These are phyloP conservation scores for Chrysodeixis includens DNA, from an alignment of 2,888 invertebrate species.

Conservation along the genomic window DNA sequence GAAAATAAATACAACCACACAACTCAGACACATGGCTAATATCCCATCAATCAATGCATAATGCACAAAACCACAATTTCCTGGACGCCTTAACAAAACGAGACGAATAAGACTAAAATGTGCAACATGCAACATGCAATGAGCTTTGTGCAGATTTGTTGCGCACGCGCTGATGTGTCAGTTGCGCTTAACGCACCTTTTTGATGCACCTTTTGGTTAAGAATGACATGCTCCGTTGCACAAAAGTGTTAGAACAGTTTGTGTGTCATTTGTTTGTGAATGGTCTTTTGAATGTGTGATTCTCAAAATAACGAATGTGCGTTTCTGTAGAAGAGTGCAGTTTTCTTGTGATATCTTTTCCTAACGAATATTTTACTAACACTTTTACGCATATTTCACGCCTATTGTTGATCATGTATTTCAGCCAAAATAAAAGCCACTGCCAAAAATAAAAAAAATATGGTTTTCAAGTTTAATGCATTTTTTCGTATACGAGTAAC, in stretches of 20 bases:
- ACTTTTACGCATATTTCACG: no score
- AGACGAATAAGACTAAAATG: slow-evolving; percentile 59
- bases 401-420: no score
- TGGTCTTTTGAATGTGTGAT: slow-evolving; percentile 16
- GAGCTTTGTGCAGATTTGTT: slow-evolving; percentile 57
- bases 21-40: slow-evolving; percentile 29
- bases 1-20: slow-evolving; percentile 13
- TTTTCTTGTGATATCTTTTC: background rate
- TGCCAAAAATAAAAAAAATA: no score
- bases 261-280: slow-evolving; percentile 32
- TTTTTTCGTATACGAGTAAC: no score
- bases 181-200: slow-evolving; percentile 65
- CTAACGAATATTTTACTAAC: no score
- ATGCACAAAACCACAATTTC: slow-evolving; percentile 45
- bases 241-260: slow-evolving; percentile 56
- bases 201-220: slow-evolving; percentile 51
- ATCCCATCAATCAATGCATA: slow-evolving; percentile 53
- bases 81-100: slow-evolving; percentile 46
- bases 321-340: background rate
- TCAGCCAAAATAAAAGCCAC: no score
- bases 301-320: slow-evolving; percentile 51
- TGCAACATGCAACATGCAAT: slow-evolving; percentile 39
- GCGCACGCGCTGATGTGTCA: slow-evolving; percentile 60
- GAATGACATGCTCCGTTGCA: slow-evolving; percentile 70
- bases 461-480: no score